Conservation (phyloP, 2,113 vertebrate genomes). For the Nothoprocta pentlandii region DNA sequence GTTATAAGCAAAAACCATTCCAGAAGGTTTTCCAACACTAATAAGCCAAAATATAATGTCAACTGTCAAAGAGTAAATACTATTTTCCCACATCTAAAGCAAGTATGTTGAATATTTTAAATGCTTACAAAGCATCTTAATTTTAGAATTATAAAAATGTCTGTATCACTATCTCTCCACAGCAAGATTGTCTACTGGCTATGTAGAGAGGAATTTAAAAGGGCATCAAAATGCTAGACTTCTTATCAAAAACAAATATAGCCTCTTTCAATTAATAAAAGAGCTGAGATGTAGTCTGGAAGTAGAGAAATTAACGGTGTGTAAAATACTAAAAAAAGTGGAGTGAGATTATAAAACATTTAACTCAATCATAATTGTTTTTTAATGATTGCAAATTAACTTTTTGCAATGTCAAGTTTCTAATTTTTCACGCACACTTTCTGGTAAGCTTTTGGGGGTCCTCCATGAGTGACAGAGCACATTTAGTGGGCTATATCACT, state of each 20-base stretch:
- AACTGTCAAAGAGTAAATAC: neutral
- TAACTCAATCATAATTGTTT: conserved; percentile 69
- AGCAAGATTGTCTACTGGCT: conserved; percentile 16
- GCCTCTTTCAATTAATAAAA: conserved; percentile 55
- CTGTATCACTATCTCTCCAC: conserved; percentile 12
- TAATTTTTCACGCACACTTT: conserved; percentile 56
- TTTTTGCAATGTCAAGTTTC: conserved; percentile 67
- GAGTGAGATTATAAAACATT: conserved; percentile 63
- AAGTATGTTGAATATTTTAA: neutral
- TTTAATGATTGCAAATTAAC: conserved; percentile 72
- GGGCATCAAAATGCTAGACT: conserved; percentile 72
- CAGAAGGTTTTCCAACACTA: neutral
- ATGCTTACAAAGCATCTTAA: conserved; percentile 29
- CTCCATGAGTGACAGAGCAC: conserved; percentile 75
- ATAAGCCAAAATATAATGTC: neutral
- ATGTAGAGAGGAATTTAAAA: conserved; percentile 70
- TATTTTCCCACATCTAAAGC: neutral
- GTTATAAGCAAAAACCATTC: neutral
- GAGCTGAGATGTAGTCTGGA: neutral
- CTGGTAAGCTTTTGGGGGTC: conserved; percentile 64
- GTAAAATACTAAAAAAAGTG: conserved; percentile 11
- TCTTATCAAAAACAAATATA: conserved; percentile 63
- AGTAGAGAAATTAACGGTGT: neutral
- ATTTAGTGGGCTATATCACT: conserved; percentile 66
- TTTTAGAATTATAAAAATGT: neutral